phyloP scores from a whole-genome alignment of 2,113 vertebrate species.

The Tupaia tana region DNA sequence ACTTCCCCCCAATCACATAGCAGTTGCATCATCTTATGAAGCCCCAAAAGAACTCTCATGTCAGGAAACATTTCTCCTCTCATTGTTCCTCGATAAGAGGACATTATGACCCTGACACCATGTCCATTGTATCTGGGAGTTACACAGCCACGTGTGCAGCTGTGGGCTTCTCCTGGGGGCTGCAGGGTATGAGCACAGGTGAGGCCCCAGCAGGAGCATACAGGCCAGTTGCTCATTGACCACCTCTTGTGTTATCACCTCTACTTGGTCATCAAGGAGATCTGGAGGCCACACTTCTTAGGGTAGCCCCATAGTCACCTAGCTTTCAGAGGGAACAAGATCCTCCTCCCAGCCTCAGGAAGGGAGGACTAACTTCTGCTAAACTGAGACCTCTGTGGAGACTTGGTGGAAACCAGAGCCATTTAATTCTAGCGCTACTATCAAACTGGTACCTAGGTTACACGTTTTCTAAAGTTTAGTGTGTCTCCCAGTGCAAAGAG shows the following conservation, averaged over 20 bases:
- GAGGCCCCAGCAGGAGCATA: background rate
- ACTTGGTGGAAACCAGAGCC: conserved; percentile 40
- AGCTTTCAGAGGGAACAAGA: background rate
- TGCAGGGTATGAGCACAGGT: background rate
- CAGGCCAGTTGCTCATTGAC: rapidly evolving
- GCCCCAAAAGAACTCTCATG: background rate
- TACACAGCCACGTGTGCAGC: background rate
- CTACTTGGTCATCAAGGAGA: background rate
- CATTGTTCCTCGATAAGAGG: background rate
- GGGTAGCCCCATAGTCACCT: rapidly evolving
- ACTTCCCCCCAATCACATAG: background rate
- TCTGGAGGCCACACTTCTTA: too few species aligned
- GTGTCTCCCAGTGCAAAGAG: conserved; percentile 16
- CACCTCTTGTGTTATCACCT: background rate
- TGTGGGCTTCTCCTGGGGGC: background rate
- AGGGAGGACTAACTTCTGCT: background rate
- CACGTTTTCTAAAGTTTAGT: background rate
- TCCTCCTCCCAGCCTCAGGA: background rate
- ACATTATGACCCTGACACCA: background rate
- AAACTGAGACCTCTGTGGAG: conserved; percentile 6
- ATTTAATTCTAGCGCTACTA: background rate
- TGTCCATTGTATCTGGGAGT: background rate
- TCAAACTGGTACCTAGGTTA: background rate
- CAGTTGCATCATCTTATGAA: background rate
- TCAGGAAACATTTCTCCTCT: background rate